phyloP scores from a whole-genome alignment of 2,888 invertebrate genomes.

The Pristionchus arcanus region DNA sequence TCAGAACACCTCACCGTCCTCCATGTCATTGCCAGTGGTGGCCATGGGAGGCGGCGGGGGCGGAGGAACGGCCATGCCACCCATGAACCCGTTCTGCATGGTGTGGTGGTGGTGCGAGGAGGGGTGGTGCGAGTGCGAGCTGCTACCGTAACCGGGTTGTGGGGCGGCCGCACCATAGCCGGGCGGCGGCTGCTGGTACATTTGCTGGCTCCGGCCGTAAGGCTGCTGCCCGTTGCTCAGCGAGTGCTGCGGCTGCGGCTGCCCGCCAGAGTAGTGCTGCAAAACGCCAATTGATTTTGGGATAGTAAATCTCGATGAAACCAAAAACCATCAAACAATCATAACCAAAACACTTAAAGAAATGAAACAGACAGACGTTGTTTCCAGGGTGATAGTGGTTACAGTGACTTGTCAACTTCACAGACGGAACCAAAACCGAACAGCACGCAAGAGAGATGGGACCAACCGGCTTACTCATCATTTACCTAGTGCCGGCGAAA shows the following conservation, averaged over 20 bases:
- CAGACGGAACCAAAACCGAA: no score
- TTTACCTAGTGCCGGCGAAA: constrained; percentile 23
- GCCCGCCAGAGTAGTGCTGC: not conserved
- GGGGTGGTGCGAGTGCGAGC: no score
- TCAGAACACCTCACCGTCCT: constrained; percentile 47
- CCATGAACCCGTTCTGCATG: constrained; percentile 8
- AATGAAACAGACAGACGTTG: not conserved
- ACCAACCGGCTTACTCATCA: not conserved
- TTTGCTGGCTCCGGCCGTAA: not conserved
- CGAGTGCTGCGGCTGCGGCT: not conserved
- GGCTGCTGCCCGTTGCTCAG: not conserved
- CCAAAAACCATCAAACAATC: not conserved
- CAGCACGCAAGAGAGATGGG: not conserved
- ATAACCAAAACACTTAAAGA: not conserved
- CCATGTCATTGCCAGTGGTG: constrained; percentile 5
- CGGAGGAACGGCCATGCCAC: not conserved
- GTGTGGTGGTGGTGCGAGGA: not conserved
- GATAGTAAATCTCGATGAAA: not conserved
- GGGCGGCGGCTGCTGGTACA: constrained; percentile 1
- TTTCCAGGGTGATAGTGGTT: no score
- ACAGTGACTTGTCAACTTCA: no score
- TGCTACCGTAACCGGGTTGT: no score
- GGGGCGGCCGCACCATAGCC: not conserved
- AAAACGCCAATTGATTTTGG: not conserved
- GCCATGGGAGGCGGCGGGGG: not conserved